phyloP scores from a whole-genome alignment of 2,888 invertebrate species.

The Malachius bipustulatus region DNA sequence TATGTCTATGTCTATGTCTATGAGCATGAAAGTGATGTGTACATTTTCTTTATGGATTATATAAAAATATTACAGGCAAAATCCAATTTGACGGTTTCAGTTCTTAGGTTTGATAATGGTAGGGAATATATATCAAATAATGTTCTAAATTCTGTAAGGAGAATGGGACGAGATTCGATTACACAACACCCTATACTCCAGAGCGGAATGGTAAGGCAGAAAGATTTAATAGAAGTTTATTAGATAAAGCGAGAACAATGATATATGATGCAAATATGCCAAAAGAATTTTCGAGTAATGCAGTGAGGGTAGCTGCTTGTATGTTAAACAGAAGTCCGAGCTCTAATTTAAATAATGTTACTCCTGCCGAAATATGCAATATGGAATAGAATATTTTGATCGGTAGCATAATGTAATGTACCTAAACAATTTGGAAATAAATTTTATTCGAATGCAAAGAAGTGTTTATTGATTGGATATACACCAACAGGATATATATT shows the following conservation, averaged over 20 bases:
- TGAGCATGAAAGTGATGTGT: constrained; percentile 4
- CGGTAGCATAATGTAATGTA: neutral
- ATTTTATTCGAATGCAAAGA: constrained; percentile 13
- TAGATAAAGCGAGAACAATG: constrained; percentile 5
- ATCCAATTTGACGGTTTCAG: neutral
- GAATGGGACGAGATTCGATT: constrained; percentile 23
- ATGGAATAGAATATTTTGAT: neutral
- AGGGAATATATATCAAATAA: constrained; percentile 5
- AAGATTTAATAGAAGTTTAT: constrained; percentile 25
- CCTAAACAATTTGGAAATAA: constrained; percentile 4
- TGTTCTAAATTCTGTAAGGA: constrained; percentile 22
- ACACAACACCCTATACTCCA: constrained; percentile 31
- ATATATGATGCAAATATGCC: neutral
- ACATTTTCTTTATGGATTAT: constrained; percentile 4
- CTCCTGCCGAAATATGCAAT: constrained; percentile 1
- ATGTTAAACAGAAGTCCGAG: neutral
- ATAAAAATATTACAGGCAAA: neutral
- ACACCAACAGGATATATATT: constrained; percentile 15
- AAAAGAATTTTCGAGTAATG: neutral
- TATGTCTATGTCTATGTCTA: constrained; percentile 1
- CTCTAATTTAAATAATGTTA: neutral
- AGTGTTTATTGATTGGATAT: constrained; percentile 16
- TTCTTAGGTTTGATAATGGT: constrained; percentile 4
- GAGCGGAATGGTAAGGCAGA: constrained; percentile 31
- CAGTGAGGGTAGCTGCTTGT: neutral